phyloP scores from a whole-genome alignment of 1,140 invertebrate species.

The Halictus rubicundus region DNA sequence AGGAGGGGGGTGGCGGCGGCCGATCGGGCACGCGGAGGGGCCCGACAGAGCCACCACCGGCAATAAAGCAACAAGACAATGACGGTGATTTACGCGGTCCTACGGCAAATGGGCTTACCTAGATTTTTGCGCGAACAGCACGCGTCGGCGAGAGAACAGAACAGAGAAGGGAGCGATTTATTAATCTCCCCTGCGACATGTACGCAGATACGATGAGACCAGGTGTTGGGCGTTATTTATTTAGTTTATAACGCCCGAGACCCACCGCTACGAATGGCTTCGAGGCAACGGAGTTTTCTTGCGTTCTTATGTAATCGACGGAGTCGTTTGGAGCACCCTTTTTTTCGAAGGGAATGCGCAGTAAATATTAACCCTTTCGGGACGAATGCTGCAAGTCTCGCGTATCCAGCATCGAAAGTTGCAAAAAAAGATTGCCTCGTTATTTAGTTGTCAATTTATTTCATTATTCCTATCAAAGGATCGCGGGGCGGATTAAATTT shows the following conservation, averaged over 20 bases:
- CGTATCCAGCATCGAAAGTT: too few relatives aligned
- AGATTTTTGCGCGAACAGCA: slow-evolving; percentile 60
- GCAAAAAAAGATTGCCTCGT: too few relatives aligned
- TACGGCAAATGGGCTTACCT: slow-evolving; percentile 69
- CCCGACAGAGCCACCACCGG: slow-evolving; percentile 22
- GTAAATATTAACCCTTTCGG: too few relatives aligned
- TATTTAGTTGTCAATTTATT: too few relatives aligned
- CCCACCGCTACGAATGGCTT: slow-evolving; percentile 47
- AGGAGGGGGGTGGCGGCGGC: too few relatives aligned
- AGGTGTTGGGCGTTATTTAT: slow-evolving; percentile 68
- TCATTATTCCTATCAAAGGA: too few relatives aligned
- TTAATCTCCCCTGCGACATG: slow-evolving; percentile 62
- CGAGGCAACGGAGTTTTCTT: slow-evolving; percentile 15
- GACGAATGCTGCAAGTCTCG: too few relatives aligned
- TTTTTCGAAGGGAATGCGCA: not conserved
- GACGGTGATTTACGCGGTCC: slow-evolving; percentile 69
- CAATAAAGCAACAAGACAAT: slow-evolving; percentile 71
- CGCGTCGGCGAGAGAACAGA: slow-evolving; percentile 52
- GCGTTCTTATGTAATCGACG: slow-evolving; percentile 4
- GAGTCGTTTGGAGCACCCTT: not conserved
- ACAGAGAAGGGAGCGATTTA: slow-evolving; percentile 61
- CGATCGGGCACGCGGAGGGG: slow-evolving; percentile 27
- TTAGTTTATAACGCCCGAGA: slow-evolving; percentile 55
- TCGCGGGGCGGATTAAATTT: too few relatives aligned
- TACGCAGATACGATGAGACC: slow-evolving; percentile 64